Conservation (phyloP, 1,140 invertebrate genomes). For the Drosophila sulfurigaster region DNA sequence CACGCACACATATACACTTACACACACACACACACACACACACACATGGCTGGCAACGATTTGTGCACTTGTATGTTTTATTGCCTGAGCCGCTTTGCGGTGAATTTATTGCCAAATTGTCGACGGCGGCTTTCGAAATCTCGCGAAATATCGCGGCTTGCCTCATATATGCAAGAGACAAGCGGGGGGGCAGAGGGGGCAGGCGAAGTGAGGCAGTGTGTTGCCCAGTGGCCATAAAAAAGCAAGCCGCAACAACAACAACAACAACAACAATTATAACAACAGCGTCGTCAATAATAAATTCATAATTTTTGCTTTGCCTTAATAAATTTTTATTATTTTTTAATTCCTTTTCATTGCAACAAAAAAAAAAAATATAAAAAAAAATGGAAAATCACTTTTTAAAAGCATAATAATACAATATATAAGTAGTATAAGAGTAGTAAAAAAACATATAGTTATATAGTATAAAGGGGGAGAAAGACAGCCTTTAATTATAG, state of each 20-base stretch:
- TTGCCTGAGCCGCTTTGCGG: conserved; percentile 71
- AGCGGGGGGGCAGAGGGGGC: background rate
- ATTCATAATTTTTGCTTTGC: conserved; percentile 79
- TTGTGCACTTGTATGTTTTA: conserved; percentile 76
- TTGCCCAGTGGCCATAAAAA: conserved; percentile 58
- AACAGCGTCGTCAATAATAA: conserved; percentile 68
- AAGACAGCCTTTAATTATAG: conserved; percentile 52
- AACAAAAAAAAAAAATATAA: conserved; percentile 43
- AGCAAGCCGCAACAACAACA: conserved; percentile 27
- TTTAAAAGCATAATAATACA: conserved; percentile 62
- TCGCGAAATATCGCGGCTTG: conserved; percentile 53
- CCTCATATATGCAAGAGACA: background rate
- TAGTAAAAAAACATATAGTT: conserved; percentile 29
- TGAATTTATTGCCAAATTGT: conserved; percentile 80
- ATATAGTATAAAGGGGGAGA: conserved; percentile 29
- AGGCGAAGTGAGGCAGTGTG: background rate
- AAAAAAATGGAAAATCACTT: conserved; percentile 48
- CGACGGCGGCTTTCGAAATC: conserved; percentile 72
- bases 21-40: conserved; percentile 11
- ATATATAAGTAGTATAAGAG: conserved; percentile 53
- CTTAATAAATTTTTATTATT: conserved; percentile 83
- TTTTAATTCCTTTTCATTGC: conserved; percentile 75
- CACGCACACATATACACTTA: background rate
- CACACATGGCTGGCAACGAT: conserved; percentile 26
- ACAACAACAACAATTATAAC: conserved; percentile 25